Conservation (phyloP, 2,888 invertebrate genomes). For the Netelia inedita region DNA sequence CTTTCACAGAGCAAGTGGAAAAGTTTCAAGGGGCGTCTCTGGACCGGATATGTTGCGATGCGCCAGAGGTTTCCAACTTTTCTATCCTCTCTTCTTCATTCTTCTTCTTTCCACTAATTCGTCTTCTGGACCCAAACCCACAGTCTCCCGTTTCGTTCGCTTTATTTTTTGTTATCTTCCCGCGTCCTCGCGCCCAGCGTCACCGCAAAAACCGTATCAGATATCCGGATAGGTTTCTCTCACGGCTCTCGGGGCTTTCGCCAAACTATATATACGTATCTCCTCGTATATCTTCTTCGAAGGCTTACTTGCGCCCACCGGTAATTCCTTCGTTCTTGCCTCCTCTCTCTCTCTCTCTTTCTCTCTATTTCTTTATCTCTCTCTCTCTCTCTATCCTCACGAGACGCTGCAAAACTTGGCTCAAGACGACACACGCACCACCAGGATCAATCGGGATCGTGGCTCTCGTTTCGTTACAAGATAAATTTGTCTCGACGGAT, state of each 20-base stretch:
- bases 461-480: slow-evolving; percentile 3
- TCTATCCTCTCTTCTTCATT: slow-evolving; percentile 28
- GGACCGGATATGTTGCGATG: slow-evolving; percentile 46
- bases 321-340: slow-evolving; percentile 38
- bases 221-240: slow-evolving; percentile 63
- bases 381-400: not conserved
- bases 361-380: slow-evolving; percentile 10
- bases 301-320: slow-evolving; percentile 24
- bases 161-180: slow-evolving; percentile 37
- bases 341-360: not conserved
- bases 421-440: slow-evolving; percentile 15
- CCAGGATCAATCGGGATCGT: slow-evolving; percentile 46
- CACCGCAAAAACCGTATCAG: slow-evolving; percentile 64
- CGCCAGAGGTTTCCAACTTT: slow-evolving; percentile 63
- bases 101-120: slow-evolving; percentile 11
- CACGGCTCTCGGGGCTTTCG: slow-evolving; percentile 36
- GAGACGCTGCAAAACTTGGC: slow-evolving; percentile 43
- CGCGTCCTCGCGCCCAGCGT: slow-evolving; percentile 38
- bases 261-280: slow-evolving; percentile 15
- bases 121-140: slow-evolving; percentile 23
- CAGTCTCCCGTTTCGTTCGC: slow-evolving; percentile 22
- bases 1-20: slow-evolving; percentile 56
- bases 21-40: slow-evolving; percentile 51
- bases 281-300: slow-evolving; percentile 42
- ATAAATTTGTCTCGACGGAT: slow-evolving; percentile 44